Conservation (phyloP, 2,888 invertebrate genomes). For the Leptinotarsa rubiginosa region DNA sequence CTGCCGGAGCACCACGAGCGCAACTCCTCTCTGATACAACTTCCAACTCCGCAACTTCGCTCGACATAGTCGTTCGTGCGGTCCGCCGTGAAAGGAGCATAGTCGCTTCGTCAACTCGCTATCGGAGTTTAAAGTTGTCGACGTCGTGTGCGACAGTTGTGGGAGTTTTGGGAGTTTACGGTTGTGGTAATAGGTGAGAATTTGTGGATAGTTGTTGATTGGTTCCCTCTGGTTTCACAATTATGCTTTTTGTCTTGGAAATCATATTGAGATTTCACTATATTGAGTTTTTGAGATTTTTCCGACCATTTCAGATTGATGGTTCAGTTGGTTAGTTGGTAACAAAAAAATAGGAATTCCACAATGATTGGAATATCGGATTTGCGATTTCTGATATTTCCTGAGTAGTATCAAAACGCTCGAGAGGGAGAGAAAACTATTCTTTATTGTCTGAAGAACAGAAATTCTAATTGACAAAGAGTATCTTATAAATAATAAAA, state of each 20-base stretch:
- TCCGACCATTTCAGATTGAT: no score
- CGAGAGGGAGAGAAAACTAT: no score
- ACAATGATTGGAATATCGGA: no score
- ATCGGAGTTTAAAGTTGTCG: not conserved
- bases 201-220: not conserved
- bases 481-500: no score
- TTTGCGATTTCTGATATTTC: no score
- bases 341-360: no score
- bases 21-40: constrained; percentile 41
- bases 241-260: not conserved
- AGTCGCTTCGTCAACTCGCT: not conserved
- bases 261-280: no score
- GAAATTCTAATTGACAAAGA: no score
- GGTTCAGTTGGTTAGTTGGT: no score
- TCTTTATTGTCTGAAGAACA: no score
- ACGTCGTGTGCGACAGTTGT: not conserved
- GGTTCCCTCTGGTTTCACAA: not conserved
- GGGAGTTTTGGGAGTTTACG: not conserved
- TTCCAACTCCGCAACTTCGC: constrained; percentile 37
- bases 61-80: not conserved
- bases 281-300: no score
- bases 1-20: constrained; percentile 32
- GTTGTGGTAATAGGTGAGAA: not conserved
- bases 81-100: not conserved
- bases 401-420: no score